Base-by-base conservation (phyloP, 2,113 vertebrate genomes). In the Ibidorhyncha struthersii region DNA sequence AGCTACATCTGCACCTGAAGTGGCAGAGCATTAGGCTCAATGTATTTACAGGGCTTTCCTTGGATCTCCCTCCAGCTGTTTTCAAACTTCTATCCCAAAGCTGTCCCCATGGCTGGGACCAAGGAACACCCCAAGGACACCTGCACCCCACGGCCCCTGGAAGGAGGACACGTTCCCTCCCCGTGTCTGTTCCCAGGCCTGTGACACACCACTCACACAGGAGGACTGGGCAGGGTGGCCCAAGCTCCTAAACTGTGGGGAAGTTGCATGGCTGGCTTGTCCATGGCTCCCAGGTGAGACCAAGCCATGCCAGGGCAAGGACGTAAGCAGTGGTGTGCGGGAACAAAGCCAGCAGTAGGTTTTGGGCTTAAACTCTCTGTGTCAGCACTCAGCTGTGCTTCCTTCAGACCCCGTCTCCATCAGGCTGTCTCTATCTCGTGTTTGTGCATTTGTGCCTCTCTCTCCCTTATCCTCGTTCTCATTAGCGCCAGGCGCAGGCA, bases 341-440 rank as follows among this genome's bases (percentile, higher is more conserved):
- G 32, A 30, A 49, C 74, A 49, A 61, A 49, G 6, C 43, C 11
- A 5, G 19, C 8, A 5, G 15, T 47, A 22, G 23, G 8, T 36
- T 36, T 77, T 27, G 34, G 34, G 34, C 19, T 36, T 36, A 47
- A 61, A 21, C 13, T 41, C 76, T 43, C 78, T 55, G 40, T 3
- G 3, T 22, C 78, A 55, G 32, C 38, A 23, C 14, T 55, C 14
- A 10, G 38, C 6, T 53, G 19, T 53, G 30, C 19, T n/a, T 66
- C 62, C 26, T 43, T 45, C 62, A 41, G 38, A n/a, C 26, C 19
- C 10, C 5, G 1, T 36, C 40, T 66, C 78, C 32, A 23, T 55
- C 25, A 30, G 40, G 10, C 7, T 47, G 14, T 13, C n/a, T 36
- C 47, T 23, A 0, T 7, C 62, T 40, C 0, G 0, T 9, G 40